These are phyloP conservation scores for Cactoblastis cactorum DNA, from an alignment of 2,888 invertebrate genomes.

Conservation along the genomic window DNA sequence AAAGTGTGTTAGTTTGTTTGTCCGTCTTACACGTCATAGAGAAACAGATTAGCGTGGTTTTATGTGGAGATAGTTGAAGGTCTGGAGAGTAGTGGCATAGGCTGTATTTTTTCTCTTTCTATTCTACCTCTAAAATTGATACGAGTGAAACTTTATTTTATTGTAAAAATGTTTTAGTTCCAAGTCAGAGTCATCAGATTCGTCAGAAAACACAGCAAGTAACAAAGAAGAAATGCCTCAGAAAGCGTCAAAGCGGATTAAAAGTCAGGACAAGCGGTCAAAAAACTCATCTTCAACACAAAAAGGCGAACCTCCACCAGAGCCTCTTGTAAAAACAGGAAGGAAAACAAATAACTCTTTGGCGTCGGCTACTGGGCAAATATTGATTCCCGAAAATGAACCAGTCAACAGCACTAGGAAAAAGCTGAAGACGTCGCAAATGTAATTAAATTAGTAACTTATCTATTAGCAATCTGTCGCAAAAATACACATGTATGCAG, in stretches of 20 bases:
- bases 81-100: too few species aligned
- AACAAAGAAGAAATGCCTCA: constrained; percentile 63
- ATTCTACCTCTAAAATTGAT: too few species aligned
- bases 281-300: constrained; percentile 57
- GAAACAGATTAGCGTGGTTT: too few species aligned
- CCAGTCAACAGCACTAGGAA: constrained; percentile 71
- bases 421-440: constrained; percentile 84
- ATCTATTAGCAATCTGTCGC: too few species aligned
- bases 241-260: constrained; percentile 51
- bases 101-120: too few species aligned
- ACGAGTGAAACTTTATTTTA: too few species aligned
- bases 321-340: constrained; percentile 75
- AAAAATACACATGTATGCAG: too few species aligned
- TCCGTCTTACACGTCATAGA: too few species aligned
- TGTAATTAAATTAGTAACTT: constrained; percentile 68
- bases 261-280: constrained; percentile 56
- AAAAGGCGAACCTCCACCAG: constrained; percentile 65
- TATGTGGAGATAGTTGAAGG: too few species aligned
- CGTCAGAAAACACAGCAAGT: constrained; percentile 50
- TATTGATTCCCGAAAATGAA: constrained; percentile 82
- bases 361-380: constrained; percentile 90
- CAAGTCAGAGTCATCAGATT: constrained; percentile 55
- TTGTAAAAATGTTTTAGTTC: constrained; percentile 42
- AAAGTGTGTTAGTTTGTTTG: too few species aligned
- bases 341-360: constrained; percentile 93